These are phyloP conservation scores for Ennomos fuscantarius DNA, from an alignment of 2,888 invertebrate genomes.

Conservation along the genomic window DNA sequence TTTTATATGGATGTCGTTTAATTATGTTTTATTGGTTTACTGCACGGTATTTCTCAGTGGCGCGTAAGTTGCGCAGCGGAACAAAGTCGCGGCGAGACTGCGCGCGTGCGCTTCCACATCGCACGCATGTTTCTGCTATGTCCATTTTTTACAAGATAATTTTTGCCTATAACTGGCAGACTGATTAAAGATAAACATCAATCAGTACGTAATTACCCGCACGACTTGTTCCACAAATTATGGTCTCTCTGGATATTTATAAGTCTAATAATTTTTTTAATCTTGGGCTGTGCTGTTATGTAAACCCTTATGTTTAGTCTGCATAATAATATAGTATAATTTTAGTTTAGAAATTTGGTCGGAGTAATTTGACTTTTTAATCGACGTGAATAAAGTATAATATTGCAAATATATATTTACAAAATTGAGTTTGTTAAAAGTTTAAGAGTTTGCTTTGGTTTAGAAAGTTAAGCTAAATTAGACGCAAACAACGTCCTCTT, in stretches of 20 bases:
- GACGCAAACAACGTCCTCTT: too few relatives aligned
- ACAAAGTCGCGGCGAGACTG: slow-evolving; percentile 61
- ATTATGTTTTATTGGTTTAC: background rate
- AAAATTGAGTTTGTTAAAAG: too few relatives aligned
- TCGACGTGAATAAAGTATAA: too few relatives aligned
- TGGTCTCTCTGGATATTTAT: slow-evolving; percentile 17
- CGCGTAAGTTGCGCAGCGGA: slow-evolving; percentile 56
- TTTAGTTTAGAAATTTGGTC: too few relatives aligned
- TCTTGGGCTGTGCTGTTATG: slow-evolving; percentile 14
- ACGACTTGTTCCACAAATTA: slow-evolving; percentile 41
- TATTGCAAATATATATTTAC: too few relatives aligned
- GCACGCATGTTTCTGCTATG: slow-evolving; percentile 40
- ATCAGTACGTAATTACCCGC: slow-evolving; percentile 50
- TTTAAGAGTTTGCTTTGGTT: too few relatives aligned
- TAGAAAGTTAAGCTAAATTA: too few relatives aligned
- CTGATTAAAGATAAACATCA: slow-evolving; percentile 31
- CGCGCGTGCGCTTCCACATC: slow-evolving; percentile 44
- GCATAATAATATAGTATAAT: too few relatives aligned
- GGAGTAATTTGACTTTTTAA: too few relatives aligned
- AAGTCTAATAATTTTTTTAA: background rate
- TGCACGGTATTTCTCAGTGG: slow-evolving; percentile 29
- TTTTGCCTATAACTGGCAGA: slow-evolving; percentile 42
- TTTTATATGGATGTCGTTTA: background rate
- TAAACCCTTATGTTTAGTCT: background rate
- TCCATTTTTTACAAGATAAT: slow-evolving; percentile 47